phyloP scores from a whole-genome alignment of 2,113 vertebrate species.

The Dasyornis broadbenti region DNA sequence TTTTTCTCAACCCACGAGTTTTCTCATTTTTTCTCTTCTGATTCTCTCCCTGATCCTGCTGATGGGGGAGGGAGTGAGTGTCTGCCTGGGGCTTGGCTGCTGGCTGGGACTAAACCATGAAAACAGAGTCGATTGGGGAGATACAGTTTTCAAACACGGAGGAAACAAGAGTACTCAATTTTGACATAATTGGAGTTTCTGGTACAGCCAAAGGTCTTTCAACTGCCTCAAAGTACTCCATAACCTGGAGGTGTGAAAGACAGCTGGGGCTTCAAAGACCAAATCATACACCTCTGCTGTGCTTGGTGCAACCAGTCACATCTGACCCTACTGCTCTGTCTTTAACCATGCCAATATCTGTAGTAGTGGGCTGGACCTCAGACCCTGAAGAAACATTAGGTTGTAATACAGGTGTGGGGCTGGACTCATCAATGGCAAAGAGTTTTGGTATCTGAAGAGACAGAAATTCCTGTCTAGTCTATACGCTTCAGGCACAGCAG shows the following conservation, averaged over 20 bases:
- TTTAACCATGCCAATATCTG: not conserved
- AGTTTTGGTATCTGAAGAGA: not conserved
- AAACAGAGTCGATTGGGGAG: not conserved
- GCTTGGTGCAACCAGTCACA: rapidly evolving
- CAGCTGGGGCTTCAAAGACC: not conserved
- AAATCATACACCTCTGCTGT: not conserved
- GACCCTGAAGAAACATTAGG: not conserved
- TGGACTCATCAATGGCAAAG: rapidly evolving
- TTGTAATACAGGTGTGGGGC: rapidly evolving
- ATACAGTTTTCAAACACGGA: not conserved
- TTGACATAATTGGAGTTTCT: not conserved
- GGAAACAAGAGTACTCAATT: not conserved
- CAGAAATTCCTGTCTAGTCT: not conserved
- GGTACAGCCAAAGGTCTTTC: not conserved
- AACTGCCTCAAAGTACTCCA: rapidly evolving
- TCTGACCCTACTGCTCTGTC: not conserved
- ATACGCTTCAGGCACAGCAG: not conserved
- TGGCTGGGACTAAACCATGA: not conserved
- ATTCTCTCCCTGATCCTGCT: rapidly evolving
- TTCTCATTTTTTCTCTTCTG: not conserved
- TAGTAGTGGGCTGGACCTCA: not conserved
- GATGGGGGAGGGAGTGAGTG: not conserved
- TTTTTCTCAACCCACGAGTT: not conserved
- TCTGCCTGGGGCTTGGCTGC: not conserved
- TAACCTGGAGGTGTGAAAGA: not conserved